Base-by-base conservation (phyloP, 2,888 invertebrate species). In the Campopleginae sp. region DNA sequence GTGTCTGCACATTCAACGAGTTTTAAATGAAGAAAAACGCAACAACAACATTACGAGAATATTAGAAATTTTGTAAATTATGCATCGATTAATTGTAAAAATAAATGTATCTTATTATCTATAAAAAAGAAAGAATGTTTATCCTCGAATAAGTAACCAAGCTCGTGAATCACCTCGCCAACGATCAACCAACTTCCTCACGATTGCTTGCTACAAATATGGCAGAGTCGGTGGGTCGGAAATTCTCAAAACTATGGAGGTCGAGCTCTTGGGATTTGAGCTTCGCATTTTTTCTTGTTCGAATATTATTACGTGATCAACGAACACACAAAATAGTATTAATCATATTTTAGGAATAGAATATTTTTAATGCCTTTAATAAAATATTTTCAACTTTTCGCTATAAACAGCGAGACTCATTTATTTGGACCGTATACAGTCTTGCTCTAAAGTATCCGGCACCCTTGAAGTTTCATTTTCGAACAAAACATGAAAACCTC, bases 311-410 rank as follows among this genome's bases (percentile, higher is more conserved):
- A 3, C 46, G 27, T 12, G 66, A 14, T 7, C 8, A 19, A 44
- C 14, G 14, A 27, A 14, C 71, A 44, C 44, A 51, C 31, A 65
- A 44, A 58, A 58, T 63, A 76, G 76, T 80, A 46, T 80, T 76
- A 71, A 78, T 74, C 48, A 68, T 66, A 82, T 78, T 86, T 74
- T 88, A 89, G 86, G 88, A 87, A 86, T 84, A 86, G 80, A 87
- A 88, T 86, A 80, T 87, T 87, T 89, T 88, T 14, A 51, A 90
- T 86, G 88, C 88, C 88, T 89, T 89, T 88, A 91, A 89, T 90
- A 89, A 91, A 91, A 72, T 71, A 81, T 82, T 23, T 89, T 88
- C 86, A 89, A 83, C 86, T 89, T 71, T 91, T 91, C 90, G 89
- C 87, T 90, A 91, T 65, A 88, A 88, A 42, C 44, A 14, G 17